Percentiles rank a stretch among this genome's conserved stretches.
Conservation (phyloP, 1,140 invertebrate species). For the Notospermus geniculatus region DNA sequence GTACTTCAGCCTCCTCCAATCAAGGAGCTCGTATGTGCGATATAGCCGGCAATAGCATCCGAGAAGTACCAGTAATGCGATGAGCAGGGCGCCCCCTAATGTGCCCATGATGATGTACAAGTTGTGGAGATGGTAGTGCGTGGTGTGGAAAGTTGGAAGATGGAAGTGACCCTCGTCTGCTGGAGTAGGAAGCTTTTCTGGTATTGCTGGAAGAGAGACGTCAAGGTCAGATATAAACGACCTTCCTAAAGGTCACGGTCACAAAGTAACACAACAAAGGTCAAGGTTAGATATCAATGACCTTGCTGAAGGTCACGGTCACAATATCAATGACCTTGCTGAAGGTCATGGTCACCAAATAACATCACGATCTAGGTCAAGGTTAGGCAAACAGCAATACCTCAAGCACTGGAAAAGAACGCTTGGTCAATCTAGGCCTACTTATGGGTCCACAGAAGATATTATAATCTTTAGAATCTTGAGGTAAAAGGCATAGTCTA, state of each 20-base stretch:
- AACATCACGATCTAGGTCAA: not conserved
- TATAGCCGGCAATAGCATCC: constrained; percentile 36
- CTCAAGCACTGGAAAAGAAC: too few species aligned
- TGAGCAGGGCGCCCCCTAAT: constrained; percentile 28
- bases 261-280: constrained; percentile 58
- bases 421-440: too few species aligned
- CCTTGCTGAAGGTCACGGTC: too few species aligned
- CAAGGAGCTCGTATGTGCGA: constrained; percentile 25
- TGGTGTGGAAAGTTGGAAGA: not conserved
- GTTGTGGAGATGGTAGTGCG: constrained; percentile 28
- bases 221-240: not conserved
- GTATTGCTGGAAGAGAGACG: not conserved
- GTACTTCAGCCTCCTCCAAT: constrained; percentile 24
- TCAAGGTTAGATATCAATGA: too few species aligned
- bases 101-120: constrained; percentile 38
- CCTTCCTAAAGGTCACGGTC: not conserved
- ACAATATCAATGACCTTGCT: not conserved
- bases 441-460: too few species aligned
- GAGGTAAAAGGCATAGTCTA: too few species aligned
- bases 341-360: not conserved
- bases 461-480: too few species aligned
- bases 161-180: not conserved
- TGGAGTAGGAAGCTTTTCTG: not conserved
- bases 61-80: constrained; percentile 30
- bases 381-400: too few species aligned